Percentiles rank a stretch among this genome's conserved stretches.
These are phyloP conservation scores for Tanypteryx hageni DNA, from an alignment of 2,888 invertebrate genomes.

Conservation along the genomic window DNA sequence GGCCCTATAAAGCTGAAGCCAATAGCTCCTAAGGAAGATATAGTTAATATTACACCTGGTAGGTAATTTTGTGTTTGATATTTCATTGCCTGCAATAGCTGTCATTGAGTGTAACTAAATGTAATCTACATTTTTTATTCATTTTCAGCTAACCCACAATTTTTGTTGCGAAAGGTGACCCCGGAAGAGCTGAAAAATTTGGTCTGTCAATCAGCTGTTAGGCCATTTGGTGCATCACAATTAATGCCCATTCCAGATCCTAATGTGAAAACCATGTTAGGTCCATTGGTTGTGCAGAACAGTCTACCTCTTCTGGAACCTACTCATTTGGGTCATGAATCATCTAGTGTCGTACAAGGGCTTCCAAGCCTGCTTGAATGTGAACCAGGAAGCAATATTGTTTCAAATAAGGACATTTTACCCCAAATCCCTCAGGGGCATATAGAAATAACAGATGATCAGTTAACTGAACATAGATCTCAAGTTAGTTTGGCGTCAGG, in stretches of 20 bases:
- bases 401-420: not conserved
- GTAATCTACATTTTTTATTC: not conserved
- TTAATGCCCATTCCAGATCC: not conserved
- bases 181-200: constrained; percentile 19
- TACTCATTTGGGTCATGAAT: not conserved
- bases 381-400: not conserved
- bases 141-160: constrained; percentile 32
- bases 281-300: not conserved
- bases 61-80: too few relatives aligned
- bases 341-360: not conserved
- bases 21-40: constrained; percentile 29
- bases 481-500: too few relatives aligned
- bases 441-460: not conserved
- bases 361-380: not conserved
- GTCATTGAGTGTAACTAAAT: not conserved
- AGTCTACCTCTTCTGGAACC: not conserved
- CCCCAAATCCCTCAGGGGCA: too few relatives aligned
- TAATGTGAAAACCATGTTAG: not conserved
- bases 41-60: not conserved
- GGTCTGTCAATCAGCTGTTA: not conserved
- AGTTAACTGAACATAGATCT: not conserved
- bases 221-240: not conserved
- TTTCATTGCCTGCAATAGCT: not conserved
- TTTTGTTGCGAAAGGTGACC: not conserved
- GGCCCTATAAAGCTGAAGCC: not conserved